Evolutionary conservation across 2,888 invertebrate genomes (phyloP), one percentile per base, ranked within the genome.

Genomic region (Baccha elongata): DNA sequence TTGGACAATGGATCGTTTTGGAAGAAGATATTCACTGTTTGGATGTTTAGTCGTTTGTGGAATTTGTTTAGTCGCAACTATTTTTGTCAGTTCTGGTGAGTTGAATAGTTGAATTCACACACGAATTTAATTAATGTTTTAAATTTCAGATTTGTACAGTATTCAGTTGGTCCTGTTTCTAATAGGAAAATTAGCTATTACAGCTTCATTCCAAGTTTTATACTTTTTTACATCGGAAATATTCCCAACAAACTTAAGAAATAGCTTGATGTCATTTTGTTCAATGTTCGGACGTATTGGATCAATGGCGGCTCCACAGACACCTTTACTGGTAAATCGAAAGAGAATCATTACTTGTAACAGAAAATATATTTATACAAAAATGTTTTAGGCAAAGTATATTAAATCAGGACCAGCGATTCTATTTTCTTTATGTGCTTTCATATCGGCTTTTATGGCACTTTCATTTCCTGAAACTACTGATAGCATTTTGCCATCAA

Each of bases 161-260:
- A 10, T 87, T 53, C 86, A 89, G 53, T 71, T 90, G 44, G 62
- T 84, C 1, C 83, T 90, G 3, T 94, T 92, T 89, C 91, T 94
- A 87, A 88, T 92, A 83, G 94, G 94, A 67, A 94, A 94, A 89
- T 91, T 94, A 87, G 91, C 93, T 52, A 94, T 94, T 75, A 93
- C 94, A 69, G 92, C 93, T 87, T 93, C 94, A 17, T 94, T 94
- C 89, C 93, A 93, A 87, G 92, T 93, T 32, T 89, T 94, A 84
- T 94, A 94, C 89, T 92, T 94, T 87, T 94, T 92, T 89, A 94
- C 94, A 50, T 92, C 94, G 13, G 95, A 95, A 91, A 91, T 95
- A 89, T 95, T 94, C 89, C 95, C 95, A 13, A 95, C 95, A 50
- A 91, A 91, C 75, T 88, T 93, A 58, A 92, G 95, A 85, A 93